phyloP scores from a whole-genome alignment of 2,113 vertebrate species.

The Eptesicus fuscus region DNA sequence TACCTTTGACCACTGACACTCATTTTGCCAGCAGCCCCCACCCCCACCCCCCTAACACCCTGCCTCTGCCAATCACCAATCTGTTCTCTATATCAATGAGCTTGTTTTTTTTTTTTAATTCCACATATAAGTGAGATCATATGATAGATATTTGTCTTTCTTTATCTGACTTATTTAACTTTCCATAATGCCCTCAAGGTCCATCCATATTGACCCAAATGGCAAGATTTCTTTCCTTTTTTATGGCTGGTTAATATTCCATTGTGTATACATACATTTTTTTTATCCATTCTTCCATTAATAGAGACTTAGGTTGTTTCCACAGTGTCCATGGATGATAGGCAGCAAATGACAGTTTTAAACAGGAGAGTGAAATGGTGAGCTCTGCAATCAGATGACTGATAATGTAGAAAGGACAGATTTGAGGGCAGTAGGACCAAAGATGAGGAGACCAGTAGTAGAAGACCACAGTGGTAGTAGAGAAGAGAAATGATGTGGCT shows the following conservation, averaged over 20 bases:
- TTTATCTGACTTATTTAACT: neutral
- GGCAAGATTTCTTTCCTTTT: neutral
- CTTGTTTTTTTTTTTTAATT: neutral
- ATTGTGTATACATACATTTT: neutral
- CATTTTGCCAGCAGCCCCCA: neutral
- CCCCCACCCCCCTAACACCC: neutral
- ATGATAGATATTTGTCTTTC: neutral
- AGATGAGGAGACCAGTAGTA: neutral
- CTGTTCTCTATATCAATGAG: neutral
- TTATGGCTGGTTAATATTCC: neutral
- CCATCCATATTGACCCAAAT: neutral
- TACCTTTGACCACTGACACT: neutral
- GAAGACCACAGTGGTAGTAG: neutral
- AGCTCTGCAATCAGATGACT: neutral
- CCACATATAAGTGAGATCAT: neutral
- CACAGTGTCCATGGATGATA: neutral
- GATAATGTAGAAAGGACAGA: neutral
- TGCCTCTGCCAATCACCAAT: neutral
- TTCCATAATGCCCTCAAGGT: neutral
- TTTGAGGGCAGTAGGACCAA: neutral
- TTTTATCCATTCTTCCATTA: neutral
- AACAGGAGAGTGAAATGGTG: neutral
- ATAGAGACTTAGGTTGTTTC: neutral
- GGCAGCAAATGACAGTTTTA: neutral
- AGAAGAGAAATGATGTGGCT: neutral